A percentile compares a stretch with the other conserved stretches of the same genome.
These are phyloP conservation scores for Clinocottus analis DNA, from an alignment of 2,113 vertebrate genomes.

Conservation along the genomic window DNA sequence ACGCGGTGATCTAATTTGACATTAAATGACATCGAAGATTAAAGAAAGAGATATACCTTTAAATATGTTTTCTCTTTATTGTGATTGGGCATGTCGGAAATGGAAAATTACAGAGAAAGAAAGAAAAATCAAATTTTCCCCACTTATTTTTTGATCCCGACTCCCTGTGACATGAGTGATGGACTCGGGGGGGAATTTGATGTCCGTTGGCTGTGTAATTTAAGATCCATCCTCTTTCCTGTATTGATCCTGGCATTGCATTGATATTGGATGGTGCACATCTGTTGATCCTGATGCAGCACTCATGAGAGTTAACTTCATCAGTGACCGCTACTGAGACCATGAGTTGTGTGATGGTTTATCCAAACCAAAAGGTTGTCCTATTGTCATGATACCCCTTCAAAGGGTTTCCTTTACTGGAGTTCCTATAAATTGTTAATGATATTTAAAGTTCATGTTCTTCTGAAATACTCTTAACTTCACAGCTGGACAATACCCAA, in stretches of 20 bases:
- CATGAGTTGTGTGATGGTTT: not conserved
- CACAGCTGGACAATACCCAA: not conserved
- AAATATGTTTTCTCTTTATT: not conserved
- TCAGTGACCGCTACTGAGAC: slow-evolving; percentile 18
- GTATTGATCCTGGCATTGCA: slow-evolving; percentile 55
- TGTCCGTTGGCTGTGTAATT: slow-evolving; percentile 51
- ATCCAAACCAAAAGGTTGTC: not conserved
- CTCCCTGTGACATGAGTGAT: slow-evolving; percentile 47
- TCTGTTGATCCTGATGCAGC: slow-evolving; percentile 33
- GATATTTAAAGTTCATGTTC: not conserved
- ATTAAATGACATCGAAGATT: slow-evolving; percentile 9
- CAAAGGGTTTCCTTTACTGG: not conserved
- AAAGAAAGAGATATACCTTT: not conserved
- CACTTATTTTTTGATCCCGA: slow-evolving; percentile 37
- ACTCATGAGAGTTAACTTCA: slow-evolving; percentile 29
- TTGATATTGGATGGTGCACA: slow-evolving; percentile 14
- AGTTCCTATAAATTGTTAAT: not conserved
- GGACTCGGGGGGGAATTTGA: slow-evolving; percentile 48
- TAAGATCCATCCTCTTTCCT: slow-evolving; percentile 32
- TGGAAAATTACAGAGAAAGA: not conserved
- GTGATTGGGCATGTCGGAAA: not conserved
- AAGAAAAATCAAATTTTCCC: not conserved
- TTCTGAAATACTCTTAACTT: not conserved
- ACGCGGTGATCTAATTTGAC: not conserved
- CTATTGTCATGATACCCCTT: not conserved